Conservation (phyloP, 2,797 vertebrate species). For the Coccyzus lansbergi region DNA sequence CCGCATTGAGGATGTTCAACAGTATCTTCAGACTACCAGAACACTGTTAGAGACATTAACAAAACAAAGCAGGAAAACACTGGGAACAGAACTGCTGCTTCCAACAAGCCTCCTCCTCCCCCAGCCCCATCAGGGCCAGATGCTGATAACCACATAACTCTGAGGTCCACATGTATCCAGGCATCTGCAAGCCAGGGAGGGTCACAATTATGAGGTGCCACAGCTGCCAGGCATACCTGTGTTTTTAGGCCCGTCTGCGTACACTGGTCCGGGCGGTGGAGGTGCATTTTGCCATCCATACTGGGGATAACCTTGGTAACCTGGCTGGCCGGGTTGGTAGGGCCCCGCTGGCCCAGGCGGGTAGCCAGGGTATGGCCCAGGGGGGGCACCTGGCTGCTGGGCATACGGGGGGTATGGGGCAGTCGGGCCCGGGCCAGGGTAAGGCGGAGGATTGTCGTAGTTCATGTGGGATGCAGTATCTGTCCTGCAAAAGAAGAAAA, state of each 20-base stretch:
- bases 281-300: slow-evolving; percentile 90
- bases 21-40: background rate
- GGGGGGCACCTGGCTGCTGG: slow-evolving; percentile 78
- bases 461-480: slow-evolving; percentile 80
- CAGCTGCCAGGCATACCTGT: slow-evolving; percentile 82
- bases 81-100: background rate
- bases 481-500: slow-evolving; percentile 72
- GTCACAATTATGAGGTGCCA: accelerated
- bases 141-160: background rate
- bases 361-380: slow-evolving; percentile 74
- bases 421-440: slow-evolving; percentile 82
- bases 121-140: background rate
- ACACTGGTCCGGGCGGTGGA: slow-evolving; percentile 85
- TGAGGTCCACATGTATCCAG: background rate
- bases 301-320: slow-evolving; percentile 86
- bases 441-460: slow-evolving; percentile 92
- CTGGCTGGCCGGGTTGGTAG: slow-evolving; percentile 80
- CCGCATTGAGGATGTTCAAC: background rate
- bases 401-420: slow-evolving; percentile 91
- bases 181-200: background rate
- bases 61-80: background rate
- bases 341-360: slow-evolving; percentile 68
- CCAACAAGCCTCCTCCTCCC: background rate
- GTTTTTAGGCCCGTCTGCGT: slow-evolving; percentile 91
- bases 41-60: background rate